phyloP scores from a whole-genome alignment of 2,888 invertebrate genomes.

The Conomelus anceps region DNA sequence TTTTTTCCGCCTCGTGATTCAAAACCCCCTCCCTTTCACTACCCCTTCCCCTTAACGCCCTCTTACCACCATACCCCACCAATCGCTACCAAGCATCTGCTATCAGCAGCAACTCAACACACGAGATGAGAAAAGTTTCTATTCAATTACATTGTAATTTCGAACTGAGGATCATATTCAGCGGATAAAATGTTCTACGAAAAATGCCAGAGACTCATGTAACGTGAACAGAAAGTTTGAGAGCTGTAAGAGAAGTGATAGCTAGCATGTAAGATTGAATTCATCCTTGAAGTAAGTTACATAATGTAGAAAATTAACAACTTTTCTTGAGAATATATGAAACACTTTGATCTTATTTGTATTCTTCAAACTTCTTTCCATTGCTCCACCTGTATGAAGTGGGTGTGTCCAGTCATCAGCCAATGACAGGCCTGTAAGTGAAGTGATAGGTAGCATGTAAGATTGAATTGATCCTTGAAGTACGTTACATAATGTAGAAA shows the following conservation, averaged over 20 bases:
- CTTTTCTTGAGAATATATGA: background rate
- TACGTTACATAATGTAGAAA: background rate
- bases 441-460: background rate
- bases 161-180: no score
- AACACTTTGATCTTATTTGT: no score
- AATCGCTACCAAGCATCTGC: background rate
- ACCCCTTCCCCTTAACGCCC: background rate
- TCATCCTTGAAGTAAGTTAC: background rate
- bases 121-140: background rate
- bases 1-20: background rate
- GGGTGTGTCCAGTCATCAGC: no score
- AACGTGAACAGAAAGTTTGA: background rate
- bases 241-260: background rate
- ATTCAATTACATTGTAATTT: background rate
- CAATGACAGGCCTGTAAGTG: no score
- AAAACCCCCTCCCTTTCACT: background rate
- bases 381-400: no score
- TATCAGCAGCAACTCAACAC: background rate
- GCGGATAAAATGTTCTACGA: background rate
- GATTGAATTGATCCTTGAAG: background rate
- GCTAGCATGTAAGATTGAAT: background rate
- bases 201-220: background rate
- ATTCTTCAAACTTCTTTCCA: no score
- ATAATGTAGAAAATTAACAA: background rate
- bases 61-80: background rate